Conservation (phyloP, 2,888 invertebrate genomes). For the Scotopteryx bipunctaria region DNA sequence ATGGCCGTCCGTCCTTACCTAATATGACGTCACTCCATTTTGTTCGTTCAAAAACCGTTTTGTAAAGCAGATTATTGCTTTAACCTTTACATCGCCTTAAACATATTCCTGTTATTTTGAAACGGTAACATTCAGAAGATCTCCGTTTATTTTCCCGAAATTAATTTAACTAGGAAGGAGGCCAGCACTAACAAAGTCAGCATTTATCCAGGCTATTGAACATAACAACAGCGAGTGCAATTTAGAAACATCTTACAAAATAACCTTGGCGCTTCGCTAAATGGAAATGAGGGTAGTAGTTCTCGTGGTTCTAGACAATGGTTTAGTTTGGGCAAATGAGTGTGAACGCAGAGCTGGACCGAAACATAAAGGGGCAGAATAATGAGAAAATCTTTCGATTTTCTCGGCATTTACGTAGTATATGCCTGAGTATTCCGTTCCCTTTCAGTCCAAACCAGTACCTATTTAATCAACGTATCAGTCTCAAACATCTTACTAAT, state of each 20-base stretch:
- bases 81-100: too few relatives aligned
- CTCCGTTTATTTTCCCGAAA: constrained; percentile 16
- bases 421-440: too few relatives aligned
- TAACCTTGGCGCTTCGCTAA: constrained; percentile 24
- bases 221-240: constrained; percentile 39
- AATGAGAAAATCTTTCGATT: too few relatives aligned
- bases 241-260: constrained; percentile 35
- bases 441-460: too few relatives aligned
- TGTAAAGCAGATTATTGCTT: too few relatives aligned
- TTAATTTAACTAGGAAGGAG: constrained; percentile 36
- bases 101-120: too few relatives aligned
- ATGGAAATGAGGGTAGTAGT: constrained; percentile 40
- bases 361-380: background rate
- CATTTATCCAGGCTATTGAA: constrained; percentile 34
- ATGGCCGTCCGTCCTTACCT: too few relatives aligned
- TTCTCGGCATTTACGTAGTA: too few relatives aligned
- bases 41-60: too few relatives aligned
- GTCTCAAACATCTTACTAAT: too few relatives aligned
- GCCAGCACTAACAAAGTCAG: constrained; percentile 24
- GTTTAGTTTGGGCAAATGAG: constrained; percentile 47
- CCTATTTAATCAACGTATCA: too few relatives aligned
- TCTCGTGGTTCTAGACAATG: constrained; percentile 39
- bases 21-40: too few relatives aligned
- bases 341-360: constrained; percentile 13
- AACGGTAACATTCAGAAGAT: constrained; percentile 1